Conservation (phyloP, 2,797 vertebrate genomes). For the Lemur catta region DNA sequence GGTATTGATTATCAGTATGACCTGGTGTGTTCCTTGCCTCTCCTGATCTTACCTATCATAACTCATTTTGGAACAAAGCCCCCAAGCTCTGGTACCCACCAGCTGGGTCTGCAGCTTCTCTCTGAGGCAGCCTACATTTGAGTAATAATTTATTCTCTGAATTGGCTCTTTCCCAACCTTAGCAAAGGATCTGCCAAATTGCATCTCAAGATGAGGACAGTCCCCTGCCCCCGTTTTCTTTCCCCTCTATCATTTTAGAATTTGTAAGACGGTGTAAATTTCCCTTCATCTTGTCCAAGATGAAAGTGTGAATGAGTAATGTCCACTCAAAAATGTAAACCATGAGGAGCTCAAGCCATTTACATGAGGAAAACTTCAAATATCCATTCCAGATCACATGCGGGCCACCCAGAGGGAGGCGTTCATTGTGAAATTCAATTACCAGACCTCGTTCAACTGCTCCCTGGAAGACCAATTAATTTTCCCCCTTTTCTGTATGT, state of each 20-base stretch:
- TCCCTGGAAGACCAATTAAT: constrained; percentile 76
- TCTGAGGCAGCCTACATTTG: background rate
- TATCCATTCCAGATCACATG: constrained; percentile 54
- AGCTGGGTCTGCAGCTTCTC: constrained; percentile 40
- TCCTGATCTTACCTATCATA: constrained; percentile 1
- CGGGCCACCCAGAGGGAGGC: constrained; percentile 64
- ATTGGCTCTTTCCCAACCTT: constrained; percentile 51
- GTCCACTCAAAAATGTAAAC: constrained; percentile 32
- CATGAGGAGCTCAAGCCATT: constrained; percentile 16
- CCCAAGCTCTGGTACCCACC: background rate
- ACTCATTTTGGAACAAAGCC: constrained; percentile 41
- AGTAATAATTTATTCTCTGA: constrained; percentile 57
- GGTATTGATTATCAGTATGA: background rate
- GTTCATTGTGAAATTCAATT: constrained; percentile 76
- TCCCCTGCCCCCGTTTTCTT: background rate
- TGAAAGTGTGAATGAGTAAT: constrained; percentile 62
- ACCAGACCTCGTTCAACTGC: constrained; percentile 59
- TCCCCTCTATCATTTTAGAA: constrained; percentile 50
- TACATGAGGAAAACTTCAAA: constrained; percentile 58
- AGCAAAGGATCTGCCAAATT: constrained; percentile 56
- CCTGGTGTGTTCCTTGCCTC: background rate
- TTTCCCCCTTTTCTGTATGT: constrained; percentile 36
- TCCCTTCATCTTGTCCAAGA: constrained; percentile 32
- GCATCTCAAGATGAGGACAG: constrained; percentile 53
- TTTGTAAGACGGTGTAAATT: constrained; percentile 59